Conservation (phyloP, 2,797 vertebrate species). For the Malacoraja senta region DNA sequence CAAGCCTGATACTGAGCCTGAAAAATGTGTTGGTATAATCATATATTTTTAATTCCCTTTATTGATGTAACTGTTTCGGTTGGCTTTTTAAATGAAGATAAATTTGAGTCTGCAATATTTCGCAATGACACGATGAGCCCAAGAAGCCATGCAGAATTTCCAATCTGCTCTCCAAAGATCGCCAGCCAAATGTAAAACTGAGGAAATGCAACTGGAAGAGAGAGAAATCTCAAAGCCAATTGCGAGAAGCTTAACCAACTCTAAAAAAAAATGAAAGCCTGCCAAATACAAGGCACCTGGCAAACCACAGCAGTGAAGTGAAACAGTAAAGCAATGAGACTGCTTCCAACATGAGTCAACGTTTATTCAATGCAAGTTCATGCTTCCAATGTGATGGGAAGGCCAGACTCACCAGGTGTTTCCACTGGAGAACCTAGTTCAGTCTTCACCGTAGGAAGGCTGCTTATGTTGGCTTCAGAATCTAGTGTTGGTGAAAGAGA, state of each 20-base stretch:
- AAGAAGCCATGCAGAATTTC: background rate
- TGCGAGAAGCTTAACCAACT: background rate
- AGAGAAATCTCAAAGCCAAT: background rate
- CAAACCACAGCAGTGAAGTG: background rate
- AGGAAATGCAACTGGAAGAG: background rate
- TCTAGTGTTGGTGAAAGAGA: slow-evolving; percentile 75
- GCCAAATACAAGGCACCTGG: background rate
- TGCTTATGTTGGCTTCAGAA: slow-evolving; percentile 68
- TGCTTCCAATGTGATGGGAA: background rate
- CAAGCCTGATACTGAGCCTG: too few relatives aligned
- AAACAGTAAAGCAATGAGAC: slow-evolving; percentile 9
- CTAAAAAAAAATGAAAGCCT: background rate
- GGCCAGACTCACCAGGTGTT: slow-evolving; percentile 58
- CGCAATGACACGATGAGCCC: background rate
- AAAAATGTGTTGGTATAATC: background rate
- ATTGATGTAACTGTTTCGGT: background rate
- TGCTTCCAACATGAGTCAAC: background rate
- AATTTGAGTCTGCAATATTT: background rate
- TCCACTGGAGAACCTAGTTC: slow-evolving; percentile 65
- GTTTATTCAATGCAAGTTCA: background rate
- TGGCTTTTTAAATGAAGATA: background rate
- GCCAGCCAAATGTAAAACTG: background rate
- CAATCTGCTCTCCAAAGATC: background rate
- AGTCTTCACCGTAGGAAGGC: slow-evolving; percentile 71
- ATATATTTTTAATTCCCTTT: background rate